A percentile compares a stretch with the other conserved stretches of the same genome.
Conservation (phyloP, 2,113 vertebrate genomes). For the Pomatorhinus ruficollis region DNA sequence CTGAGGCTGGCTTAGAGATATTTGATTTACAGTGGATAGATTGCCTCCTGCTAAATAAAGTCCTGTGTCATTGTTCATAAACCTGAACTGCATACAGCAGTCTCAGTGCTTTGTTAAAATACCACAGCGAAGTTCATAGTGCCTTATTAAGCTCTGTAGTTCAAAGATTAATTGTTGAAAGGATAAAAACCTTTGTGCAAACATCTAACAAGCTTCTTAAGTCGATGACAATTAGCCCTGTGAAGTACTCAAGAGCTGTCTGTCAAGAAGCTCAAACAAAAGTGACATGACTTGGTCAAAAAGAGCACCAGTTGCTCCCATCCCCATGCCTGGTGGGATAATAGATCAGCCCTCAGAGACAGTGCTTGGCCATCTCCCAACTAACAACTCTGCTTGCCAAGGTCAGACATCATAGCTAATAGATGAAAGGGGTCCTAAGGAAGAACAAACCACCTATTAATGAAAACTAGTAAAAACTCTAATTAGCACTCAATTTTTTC, state of each 20-base stretch:
- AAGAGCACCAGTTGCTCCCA: background rate
- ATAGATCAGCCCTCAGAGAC: background rate
- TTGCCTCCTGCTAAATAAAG: conserved; percentile 57
- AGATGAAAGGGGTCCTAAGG: background rate
- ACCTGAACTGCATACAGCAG: conserved; percentile 12
- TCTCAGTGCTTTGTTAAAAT: conserved; percentile 13
- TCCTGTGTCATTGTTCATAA: conserved; percentile 52
- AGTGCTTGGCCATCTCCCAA: background rate
- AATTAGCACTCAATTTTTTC: background rate
- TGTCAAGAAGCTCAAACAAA: background rate
- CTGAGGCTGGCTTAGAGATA: conserved; percentile 18
- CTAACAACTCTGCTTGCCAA: background rate
- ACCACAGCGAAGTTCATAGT: background rate
- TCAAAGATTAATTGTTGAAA: conserved; percentile 44
- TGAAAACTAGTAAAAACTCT: background rate
- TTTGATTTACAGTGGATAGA: conserved; percentile 50
- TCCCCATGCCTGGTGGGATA: background rate
- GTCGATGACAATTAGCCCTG: background rate
- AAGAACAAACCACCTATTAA: background rate
- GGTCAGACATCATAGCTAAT: background rate
- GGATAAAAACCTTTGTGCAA: conserved; percentile 19
- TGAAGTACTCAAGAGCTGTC: background rate
- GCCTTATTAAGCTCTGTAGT: conserved; percentile 20
- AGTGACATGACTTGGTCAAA: background rate
- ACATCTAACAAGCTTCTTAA: conserved; percentile 16